phyloP scores from a whole-genome alignment of 2,888 invertebrate species.

The Euplagia quadripunctaria region DNA sequence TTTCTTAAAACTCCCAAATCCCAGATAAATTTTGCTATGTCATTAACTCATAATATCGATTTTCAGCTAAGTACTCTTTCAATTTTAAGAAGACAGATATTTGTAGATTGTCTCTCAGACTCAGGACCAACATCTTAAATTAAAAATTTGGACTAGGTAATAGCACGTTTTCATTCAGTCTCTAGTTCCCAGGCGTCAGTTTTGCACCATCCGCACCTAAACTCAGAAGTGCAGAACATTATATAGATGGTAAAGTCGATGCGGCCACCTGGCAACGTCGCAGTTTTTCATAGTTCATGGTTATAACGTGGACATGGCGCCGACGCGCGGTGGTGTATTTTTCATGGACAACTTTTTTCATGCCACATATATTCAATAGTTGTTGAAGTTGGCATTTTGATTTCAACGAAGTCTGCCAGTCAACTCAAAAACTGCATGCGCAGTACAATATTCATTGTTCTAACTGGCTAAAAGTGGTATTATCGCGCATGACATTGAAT shows the following conservation, averaged over 20 bases:
- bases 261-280: constrained; percentile 58
- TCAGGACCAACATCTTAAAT: background rate
- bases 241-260: constrained; percentile 26
- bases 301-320: constrained; percentile 7
- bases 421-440: constrained; percentile 16
- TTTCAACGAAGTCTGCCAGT: constrained; percentile 16
- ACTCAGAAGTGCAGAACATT: background rate
- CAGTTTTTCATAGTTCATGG: constrained; percentile 33
- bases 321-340: background rate
- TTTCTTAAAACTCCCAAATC: background rate
- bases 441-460: constrained; percentile 12
- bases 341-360: constrained; percentile 7
- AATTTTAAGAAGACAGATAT: background rate
- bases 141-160: background rate
- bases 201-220: background rate
- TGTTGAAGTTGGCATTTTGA: constrained; percentile 6
- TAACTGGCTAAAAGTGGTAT: constrained; percentile 26
- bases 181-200: background rate
- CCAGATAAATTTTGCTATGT: background rate
- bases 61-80: background rate
- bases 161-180: background rate
- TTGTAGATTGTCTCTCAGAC: background rate
- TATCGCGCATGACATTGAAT: constrained; percentile 47
- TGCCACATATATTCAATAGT: background rate
- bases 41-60: background rate